phyloP scores from a whole-genome alignment of 2,888 invertebrate genomes.

The Mycogona germanica region DNA sequence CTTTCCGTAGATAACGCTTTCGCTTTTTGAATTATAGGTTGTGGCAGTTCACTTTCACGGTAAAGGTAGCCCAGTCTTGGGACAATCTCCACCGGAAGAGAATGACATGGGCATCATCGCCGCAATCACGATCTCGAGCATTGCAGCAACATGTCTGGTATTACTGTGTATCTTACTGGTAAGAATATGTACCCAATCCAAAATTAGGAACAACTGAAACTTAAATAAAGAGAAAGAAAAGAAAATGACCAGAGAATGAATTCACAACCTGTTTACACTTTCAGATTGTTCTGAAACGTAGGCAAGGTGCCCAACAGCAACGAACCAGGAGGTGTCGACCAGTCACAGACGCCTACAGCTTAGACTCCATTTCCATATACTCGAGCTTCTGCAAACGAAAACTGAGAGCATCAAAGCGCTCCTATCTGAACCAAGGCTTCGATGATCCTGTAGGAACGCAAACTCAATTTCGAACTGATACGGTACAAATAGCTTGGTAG shows the following conservation, averaged over 20 bases:
- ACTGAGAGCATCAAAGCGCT: slow-evolving; percentile 63
- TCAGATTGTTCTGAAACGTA: slow-evolving; percentile 64
- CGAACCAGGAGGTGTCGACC: slow-evolving; percentile 80
- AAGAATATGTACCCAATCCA: slow-evolving; percentile 36
- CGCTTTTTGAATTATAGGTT: no score
- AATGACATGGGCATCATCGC: slow-evolving; percentile 50
- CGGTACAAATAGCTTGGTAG: not conserved
- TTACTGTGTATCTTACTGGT: slow-evolving; percentile 64
- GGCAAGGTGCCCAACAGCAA: slow-evolving; percentile 63
- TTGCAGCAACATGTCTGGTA: slow-evolving; percentile 62
- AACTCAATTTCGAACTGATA: not conserved
- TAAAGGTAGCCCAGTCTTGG: not conserved
- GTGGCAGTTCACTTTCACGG: slow-evolving; percentile 11
- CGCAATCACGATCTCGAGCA: slow-evolving; percentile 66
- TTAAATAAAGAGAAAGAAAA: no score
- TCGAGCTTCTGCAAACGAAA: slow-evolving; percentile 49
- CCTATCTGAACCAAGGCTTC: slow-evolving; percentile 82
- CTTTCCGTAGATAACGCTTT: no score
- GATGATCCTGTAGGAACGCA: slow-evolving; percentile 52
- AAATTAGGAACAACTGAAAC: no score
- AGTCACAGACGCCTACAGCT: slow-evolving; percentile 77
- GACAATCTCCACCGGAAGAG: slow-evolving; percentile 20
- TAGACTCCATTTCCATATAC: slow-evolving; percentile 71
- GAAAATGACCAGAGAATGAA: no score
- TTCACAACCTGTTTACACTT: slow-evolving; percentile 27